Evolutionary conservation across 2,113 vertebrate genomes (phyloP), one percentile per base, ranked within the genome.

Genomic region (Oncorhynchus keta): DNA sequence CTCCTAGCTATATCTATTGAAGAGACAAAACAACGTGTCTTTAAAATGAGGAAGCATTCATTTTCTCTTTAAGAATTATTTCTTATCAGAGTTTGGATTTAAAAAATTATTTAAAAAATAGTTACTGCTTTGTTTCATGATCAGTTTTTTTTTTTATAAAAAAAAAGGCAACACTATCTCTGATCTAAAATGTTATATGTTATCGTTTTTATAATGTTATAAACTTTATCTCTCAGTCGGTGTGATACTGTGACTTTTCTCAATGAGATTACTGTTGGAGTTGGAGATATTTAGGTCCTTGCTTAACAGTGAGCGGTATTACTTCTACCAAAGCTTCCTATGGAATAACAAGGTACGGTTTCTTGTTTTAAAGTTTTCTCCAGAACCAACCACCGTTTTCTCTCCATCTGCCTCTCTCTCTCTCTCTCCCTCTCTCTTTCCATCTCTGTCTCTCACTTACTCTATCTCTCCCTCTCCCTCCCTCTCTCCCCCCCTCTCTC

Each of bases 271-370:
- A 45, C 72, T 72, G 64, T 24, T 48, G 77, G 73, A 39, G 11
- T 2, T 72, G 73, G 73, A 82, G 81, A 76, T 66, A 66, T 83
- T 73, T 83, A 13, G 76, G 62, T 28, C 26, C 26, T 51, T 13
- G 49, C 14, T 51, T 4, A 51, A 51, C 49, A 51, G 49, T 3
- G 49, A 51, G 11, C 49, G 14, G 49, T 11, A 3, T 51, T 45
- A 9, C 49, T 9, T 12, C 28, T 12, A 73, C 4, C 12, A 73
- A 26, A 35, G 39, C 57, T 39, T 39, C 35, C 35, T 39, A 35
- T 5, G 59, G 59, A 20, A 4, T 8, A 61, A 61, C 59, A 20
- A 61, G 20, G 1, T 7, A 20, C 0, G 16, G 1, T 51, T 13
- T 51, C 11, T 51, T 16, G 13, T 51, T 51, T 16, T 0, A 51